Evolutionary conservation across 2,797 vertebrate genomes (phyloP).

Genomic region (Helicolenus hilgendorfi): DNA sequence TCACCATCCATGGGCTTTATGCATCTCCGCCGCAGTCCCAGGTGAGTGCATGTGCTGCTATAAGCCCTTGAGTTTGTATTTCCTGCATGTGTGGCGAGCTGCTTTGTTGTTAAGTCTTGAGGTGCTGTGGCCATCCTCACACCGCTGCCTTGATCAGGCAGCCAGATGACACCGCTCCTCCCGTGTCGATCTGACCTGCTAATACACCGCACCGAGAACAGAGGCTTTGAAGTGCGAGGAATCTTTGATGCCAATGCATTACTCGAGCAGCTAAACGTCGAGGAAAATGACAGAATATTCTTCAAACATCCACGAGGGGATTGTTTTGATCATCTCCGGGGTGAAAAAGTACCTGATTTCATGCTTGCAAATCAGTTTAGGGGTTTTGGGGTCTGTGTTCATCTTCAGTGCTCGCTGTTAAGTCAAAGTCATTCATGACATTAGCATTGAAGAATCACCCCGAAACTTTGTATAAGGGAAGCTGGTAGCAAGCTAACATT

Average conservation of each 20-base stretch:
- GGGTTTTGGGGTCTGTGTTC: constrained; percentile 8
- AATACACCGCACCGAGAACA: constrained; percentile 29
- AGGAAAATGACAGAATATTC: constrained; percentile 34
- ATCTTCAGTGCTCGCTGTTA: background rate
- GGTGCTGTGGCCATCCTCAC: constrained; percentile 13
- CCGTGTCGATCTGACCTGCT: background rate
- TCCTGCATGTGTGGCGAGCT: constrained; percentile 34
- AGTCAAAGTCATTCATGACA: background rate
- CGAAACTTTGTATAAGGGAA: background rate
- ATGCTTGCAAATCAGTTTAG: constrained; percentile 30
- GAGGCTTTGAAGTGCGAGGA: constrained; percentile 53
- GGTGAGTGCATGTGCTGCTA: constrained; percentile 53
- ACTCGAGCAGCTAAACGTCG: constrained; percentile 18
- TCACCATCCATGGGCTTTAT: constrained; percentile 82
- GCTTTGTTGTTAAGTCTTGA: constrained; percentile 21
- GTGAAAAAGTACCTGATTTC: constrained; percentile 4
- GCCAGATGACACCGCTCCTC: constrained; percentile 24
- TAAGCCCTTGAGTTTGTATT: constrained; percentile 32
- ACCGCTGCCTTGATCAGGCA: constrained; percentile 42
- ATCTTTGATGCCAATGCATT: constrained; percentile 56
- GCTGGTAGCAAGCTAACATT: background rate
- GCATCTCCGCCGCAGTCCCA: constrained; percentile 72
- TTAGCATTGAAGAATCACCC: background rate
- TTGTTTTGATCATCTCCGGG: constrained; percentile 56
- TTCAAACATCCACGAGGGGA: constrained; percentile 28